Base-by-base conservation (phyloP, 1,140 invertebrate species). In the Thalassaphorura encarpata region DNA sequence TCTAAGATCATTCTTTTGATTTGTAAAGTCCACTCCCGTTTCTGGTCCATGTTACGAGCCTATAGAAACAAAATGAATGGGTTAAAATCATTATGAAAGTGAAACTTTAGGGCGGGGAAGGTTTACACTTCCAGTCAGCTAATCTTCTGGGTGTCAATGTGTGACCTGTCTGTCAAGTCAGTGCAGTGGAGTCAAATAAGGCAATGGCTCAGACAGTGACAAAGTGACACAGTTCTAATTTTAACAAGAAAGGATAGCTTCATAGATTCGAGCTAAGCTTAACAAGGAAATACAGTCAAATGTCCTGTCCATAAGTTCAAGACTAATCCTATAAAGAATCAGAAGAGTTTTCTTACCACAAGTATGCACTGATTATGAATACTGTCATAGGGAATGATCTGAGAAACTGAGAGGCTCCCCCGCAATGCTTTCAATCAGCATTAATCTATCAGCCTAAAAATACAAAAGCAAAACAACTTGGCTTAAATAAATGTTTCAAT, bases 371-470 rank as follows among this genome's bases (percentile, higher is more conserved):
- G 89, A 51, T 83, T 72, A 59, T 85, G 77, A 51, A 90, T 91
- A 76, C 91, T 89, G 70, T 97, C 87, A 74, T 93, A 96, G 39
- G 92, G 91, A 67, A 97, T 88, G 28, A 96, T 86, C 73, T 96
- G 91, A 74, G n/a, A 97, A 97, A 70, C 87, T 89, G 26, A 92
- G 78, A 8, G 91, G 89, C 66, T 96, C 91, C 28, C 89, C 88
- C 31, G 89, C 82, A 66, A 97, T 87, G 69, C 89, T 89, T 70
- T 97, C 94, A 67, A 95, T 92, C 46, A 97, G 72, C 89, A 97
- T 97, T 72, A 97, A 76, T 75, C 95, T 95, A n/a, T n/a, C n/a
- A n/a, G n/a, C n/a, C n/a, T n/a, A n/a, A n/a, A n/a, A n/a, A n/a
- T n/a, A n/a, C n/a, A n/a, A n/a, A n/a, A n/a, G n/a, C n/a, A n/a